Evolutionary conservation across 2,888 invertebrate species (phyloP).

Genomic region (Brachylomia viminalis): DNA sequence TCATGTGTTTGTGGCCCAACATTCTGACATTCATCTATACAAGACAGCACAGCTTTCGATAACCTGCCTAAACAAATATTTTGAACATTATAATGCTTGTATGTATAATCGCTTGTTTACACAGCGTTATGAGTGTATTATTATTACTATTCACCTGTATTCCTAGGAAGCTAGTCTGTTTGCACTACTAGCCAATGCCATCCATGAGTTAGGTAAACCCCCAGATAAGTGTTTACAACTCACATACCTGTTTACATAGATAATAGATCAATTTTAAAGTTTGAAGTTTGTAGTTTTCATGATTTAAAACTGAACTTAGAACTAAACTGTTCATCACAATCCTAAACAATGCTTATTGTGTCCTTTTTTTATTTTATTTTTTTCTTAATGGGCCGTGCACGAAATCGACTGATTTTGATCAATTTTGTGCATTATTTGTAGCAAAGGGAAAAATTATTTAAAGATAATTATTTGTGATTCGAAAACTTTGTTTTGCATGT

Average conservation of each 20-base stretch:
- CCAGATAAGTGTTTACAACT: neutral
- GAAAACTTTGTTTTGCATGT: too few relatives aligned
- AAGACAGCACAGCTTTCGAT: neutral
- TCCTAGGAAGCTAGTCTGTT: slow-evolving; percentile 7
- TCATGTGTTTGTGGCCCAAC: neutral
- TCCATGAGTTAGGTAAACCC: slow-evolving; percentile 12
- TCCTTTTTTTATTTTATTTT: neutral
- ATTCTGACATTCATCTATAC: neutral
- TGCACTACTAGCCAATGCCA: neutral
- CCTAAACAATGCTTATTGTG: neutral
- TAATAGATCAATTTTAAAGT: neutral
- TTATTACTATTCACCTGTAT: slow-evolving; percentile 12
- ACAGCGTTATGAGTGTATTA: slow-evolving; percentile 14
- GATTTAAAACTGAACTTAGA: neutral
- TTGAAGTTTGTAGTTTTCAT: neutral
- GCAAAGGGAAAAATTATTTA: too few relatives aligned
- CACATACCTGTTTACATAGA: neutral
- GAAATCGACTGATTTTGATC: too few relatives aligned
- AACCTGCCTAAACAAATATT: slow-evolving; percentile 6
- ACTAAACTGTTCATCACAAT: neutral
- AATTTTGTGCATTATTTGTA: too few relatives aligned
- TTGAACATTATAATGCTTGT: slow-evolving; percentile 3
- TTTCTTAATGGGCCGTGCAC: too few relatives aligned
- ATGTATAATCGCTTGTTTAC: neutral
- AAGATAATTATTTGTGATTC: too few relatives aligned